A percentile compares a stretch with the other conserved stretches of the same genome.
Conservation (phyloP, 2,888 invertebrate genomes). For the Perdita meconis region DNA sequence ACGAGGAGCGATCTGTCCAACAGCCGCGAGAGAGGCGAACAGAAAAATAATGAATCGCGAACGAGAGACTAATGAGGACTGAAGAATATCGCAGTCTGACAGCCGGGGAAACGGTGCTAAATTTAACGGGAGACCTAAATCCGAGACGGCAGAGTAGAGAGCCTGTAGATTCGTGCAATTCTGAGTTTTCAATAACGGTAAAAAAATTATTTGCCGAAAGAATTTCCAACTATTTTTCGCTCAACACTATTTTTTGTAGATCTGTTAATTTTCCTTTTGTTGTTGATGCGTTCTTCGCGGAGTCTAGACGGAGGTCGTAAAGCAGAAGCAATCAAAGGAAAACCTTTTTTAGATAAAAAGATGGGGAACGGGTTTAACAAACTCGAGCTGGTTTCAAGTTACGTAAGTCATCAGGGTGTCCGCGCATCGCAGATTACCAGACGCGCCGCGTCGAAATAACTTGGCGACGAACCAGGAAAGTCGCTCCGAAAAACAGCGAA, state of each 20-base stretch:
- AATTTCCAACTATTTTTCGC: too few species aligned
- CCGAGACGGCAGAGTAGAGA: constrained; percentile 46
- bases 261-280: too few species aligned
- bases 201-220: too few species aligned
- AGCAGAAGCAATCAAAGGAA: background rate
- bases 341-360: constrained; percentile 30
- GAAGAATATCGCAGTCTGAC: constrained; percentile 44
- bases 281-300: too few species aligned
- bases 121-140: constrained; percentile 70
- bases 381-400: constrained; percentile 54
- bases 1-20: background rate
- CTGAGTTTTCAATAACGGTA: background rate
- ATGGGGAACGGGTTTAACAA: constrained; percentile 50
- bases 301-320: background rate
- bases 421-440: constrained; percentile 50
- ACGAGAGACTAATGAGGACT: constrained; percentile 28
- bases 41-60: constrained; percentile 44
- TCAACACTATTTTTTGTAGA: too few species aligned
- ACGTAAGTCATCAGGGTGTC: constrained; percentile 57
- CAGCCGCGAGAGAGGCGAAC: constrained; percentile 27
- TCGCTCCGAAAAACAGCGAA: constrained; percentile 44
- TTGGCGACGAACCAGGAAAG: constrained; percentile 58
- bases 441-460: constrained; percentile 45
- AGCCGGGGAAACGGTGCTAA: constrained; percentile 57
- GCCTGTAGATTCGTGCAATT: constrained; percentile 32